These are phyloP conservation scores for Drosophila carrolli DNA, from an alignment of 1,140 invertebrate species.

Conservation along the genomic window DNA sequence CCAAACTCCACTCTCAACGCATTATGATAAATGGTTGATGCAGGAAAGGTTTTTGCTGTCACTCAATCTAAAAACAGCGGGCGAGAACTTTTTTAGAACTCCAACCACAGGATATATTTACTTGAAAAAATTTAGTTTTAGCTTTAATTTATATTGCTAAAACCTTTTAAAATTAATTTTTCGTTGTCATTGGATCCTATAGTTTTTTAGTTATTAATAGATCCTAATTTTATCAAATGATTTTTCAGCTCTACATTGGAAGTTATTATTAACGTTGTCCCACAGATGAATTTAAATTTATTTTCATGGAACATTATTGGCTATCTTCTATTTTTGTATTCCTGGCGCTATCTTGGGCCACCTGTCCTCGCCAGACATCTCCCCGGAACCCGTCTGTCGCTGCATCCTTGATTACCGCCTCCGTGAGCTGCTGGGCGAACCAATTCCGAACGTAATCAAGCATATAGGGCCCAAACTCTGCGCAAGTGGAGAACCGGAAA, in stretches of 20 bases:
- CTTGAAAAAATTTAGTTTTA: neutral
- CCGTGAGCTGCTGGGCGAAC: slow-evolving; percentile 28
- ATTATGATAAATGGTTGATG: slow-evolving; percentile 53
- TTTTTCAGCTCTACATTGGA: no score
- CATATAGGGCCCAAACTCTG: slow-evolving; percentile 28
- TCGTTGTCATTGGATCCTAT: no score
- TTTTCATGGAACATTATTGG: slow-evolving; percentile 3
- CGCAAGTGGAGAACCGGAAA: neutral
- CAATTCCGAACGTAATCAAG: slow-evolving; percentile 64
- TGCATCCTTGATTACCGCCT: slow-evolving; percentile 39
- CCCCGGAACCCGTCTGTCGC: slow-evolving; percentile 2
- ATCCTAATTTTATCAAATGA: no score
- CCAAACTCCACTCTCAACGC: slow-evolving; percentile 30
- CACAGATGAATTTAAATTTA: slow-evolving; percentile 6
- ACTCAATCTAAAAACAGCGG: slow-evolving; percentile 16
- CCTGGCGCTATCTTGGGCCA: slow-evolving; percentile 18
- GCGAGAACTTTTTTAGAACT: neutral
- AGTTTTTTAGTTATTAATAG: no score
- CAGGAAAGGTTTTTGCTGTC: slow-evolving; percentile 25
- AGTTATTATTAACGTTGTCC: neutral
- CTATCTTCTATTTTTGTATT: slow-evolving; percentile 21
- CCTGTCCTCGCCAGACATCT: slow-evolving; percentile 18
- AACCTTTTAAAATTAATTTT: neutral
- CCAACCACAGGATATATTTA: no score
- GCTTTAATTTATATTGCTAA: neutral